Base-by-base conservation (phyloP, 2,888 invertebrate species). In the Hecatera dysodea region DNA sequence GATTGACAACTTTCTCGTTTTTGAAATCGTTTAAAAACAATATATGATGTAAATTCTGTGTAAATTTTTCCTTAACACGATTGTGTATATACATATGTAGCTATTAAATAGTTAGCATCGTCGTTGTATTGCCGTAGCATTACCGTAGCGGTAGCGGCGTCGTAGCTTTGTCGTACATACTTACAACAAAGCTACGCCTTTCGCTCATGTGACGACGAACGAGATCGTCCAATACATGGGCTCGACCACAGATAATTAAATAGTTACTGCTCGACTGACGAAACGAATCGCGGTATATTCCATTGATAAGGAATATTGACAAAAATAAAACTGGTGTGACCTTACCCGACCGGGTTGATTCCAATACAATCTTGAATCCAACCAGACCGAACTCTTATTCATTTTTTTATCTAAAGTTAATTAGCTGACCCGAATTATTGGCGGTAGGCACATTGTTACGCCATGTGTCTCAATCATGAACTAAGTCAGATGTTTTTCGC, bases 341-440 rank as follows among this genome's bases (percentile, higher is more conserved):
- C 77, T 60, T 33, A 52, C 52, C 9, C 22, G 22, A 27, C 2
- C 24, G 22, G 24, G 27, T 63, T 59, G 36, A 42, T 12, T 29
- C 27, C 11, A 19, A 46, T 33, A 60, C 17, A 71, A 64, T 55
- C 55, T 36, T 48, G 78, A 72, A n/a, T 29, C 65, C 33, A 66
- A 60, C 53, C 42, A 63, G 24, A 50, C 36, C 75, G 5, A 7
- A 24, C 29, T 73, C 66, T 60, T 67, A 36, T 33, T 29, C 29
- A 19, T 12, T 6, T 7, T 3, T 19, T 36, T 72, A 62, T 59
- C 72, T 71, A 0, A 29, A 15, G 56, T 72, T 59, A 42, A 62
- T 59, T 62, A 53, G 15, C 12, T 67, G 63, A 78, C 68, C 72
- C 72, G 72, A 75, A 68, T 48, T 78, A 68, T 73, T 67, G 46